Percentiles rank a stretch among this genome's conserved stretches.
Evolutionary conservation across 2,797 vertebrate genomes (phyloP).

Genomic region (Margarornis squamiger): DNA sequence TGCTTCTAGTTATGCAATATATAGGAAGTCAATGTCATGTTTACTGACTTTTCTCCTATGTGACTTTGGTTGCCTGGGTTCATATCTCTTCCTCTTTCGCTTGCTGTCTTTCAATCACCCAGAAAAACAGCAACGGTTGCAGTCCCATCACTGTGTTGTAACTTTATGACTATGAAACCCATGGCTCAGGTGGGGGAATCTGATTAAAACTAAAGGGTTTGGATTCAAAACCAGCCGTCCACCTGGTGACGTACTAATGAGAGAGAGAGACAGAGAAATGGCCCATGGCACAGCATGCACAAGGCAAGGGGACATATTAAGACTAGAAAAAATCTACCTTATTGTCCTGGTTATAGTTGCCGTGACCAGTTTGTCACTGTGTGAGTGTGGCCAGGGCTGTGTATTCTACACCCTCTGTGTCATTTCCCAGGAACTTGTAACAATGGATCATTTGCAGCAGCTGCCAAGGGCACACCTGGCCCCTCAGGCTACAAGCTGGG

Average conservation of each 20-base stretch:
- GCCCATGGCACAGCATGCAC: fast-evolving
- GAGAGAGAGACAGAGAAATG: background rate
- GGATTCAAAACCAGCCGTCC: background rate
- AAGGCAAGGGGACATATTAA: background rate
- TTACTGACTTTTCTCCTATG: background rate
- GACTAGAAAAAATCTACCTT: background rate
- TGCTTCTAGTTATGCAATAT: background rate
- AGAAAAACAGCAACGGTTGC: background rate
- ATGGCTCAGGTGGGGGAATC: background rate
- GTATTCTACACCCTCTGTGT: too few species aligned
- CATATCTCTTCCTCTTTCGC: background rate
- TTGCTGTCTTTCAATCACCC: background rate
- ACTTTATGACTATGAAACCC: background rate
- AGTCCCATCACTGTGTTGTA: fast-evolving
- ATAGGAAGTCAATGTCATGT: background rate
- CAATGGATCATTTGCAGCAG: too few species aligned
- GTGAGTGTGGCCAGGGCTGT: too few species aligned
- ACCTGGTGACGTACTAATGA: background rate
- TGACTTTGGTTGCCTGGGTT: background rate
- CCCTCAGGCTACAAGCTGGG: too few species aligned
- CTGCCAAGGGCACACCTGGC: too few species aligned
- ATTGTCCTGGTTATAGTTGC: too few species aligned
- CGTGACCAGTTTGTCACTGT: too few species aligned
- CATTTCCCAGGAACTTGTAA: too few species aligned
- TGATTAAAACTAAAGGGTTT: background rate